Conservation (phyloP, 2,888 invertebrate genomes). For the Phyto melanocephala region DNA sequence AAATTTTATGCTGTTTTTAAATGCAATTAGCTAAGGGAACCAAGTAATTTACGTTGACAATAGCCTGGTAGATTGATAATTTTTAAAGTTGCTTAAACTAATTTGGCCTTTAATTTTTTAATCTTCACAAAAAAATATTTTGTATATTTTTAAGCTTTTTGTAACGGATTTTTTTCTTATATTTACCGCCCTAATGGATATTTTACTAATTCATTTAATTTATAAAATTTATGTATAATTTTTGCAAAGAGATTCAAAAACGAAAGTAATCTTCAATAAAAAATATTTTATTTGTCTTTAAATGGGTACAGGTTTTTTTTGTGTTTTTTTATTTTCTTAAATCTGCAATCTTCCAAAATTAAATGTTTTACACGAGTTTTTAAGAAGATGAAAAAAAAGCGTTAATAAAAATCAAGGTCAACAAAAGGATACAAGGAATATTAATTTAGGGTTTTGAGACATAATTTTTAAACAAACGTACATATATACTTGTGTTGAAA, state of each 20-base stretch:
- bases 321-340: neutral
- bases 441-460: neutral
- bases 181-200: too few relatives aligned
- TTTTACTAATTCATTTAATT: neutral
- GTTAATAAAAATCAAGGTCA: constrained; percentile 53
- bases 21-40: too few relatives aligned
- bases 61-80: too few relatives aligned
- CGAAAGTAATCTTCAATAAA: neutral
- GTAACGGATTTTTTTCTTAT: too few relatives aligned
- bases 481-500: neutral
- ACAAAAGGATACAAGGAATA: constrained; percentile 28
- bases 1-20: too few relatives aligned
- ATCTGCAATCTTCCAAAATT: constrained; percentile 21
- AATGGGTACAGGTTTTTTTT: constrained; percentile 24
- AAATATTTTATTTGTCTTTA: constrained; percentile 7
- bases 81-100: too few relatives aligned
- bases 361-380: constrained; percentile 12
- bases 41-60: too few relatives aligned
- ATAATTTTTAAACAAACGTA: constrained; percentile 15
- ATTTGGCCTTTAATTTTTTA: too few relatives aligned
- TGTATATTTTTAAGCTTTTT: too few relatives aligned
- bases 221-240: neutral
- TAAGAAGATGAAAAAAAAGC: neutral
- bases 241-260: neutral
- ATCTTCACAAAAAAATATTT: too few relatives aligned